These are phyloP conservation scores for Pseudococcus viburni DNA, from an alignment of 2,888 invertebrate genomes.

Conservation along the genomic window DNA sequence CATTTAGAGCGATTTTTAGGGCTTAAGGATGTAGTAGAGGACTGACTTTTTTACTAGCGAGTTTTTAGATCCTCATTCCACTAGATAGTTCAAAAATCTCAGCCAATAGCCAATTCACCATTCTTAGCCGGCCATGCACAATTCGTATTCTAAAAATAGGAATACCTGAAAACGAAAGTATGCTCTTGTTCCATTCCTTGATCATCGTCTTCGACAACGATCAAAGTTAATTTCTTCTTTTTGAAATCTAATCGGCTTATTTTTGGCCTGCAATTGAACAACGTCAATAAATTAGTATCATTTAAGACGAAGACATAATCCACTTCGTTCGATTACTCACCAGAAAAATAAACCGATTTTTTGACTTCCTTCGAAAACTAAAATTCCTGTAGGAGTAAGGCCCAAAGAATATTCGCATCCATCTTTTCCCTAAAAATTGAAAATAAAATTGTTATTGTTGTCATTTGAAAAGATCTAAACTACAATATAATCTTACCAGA, in stretches of 20 bases:
- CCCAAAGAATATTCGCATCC: slow-evolving; percentile 96
- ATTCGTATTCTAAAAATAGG: neutral
- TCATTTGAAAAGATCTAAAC: neutral
- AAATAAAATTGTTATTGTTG: neutral
- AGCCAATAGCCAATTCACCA: no score
- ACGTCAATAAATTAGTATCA: neutral
- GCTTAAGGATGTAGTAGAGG: no score
- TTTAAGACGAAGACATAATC: no score
- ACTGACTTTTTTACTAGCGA: no score
- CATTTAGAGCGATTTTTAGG: no score
- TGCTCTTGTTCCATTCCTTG: slow-evolving; percentile 97
- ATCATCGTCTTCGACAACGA: slow-evolving; percentile 99
- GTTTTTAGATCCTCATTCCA: no score
- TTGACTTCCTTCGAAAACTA: slow-evolving; percentile 96
- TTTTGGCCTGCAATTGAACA: slow-evolving; percentile 80
- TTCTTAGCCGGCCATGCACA: no score
- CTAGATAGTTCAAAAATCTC: no score
- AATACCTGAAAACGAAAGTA: slow-evolving; percentile 93
- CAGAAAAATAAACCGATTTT: slow-evolving; percentile 99
- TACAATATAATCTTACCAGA: slow-evolving; percentile 74
- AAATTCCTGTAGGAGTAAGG: slow-evolving; percentile 96
- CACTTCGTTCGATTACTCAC: slow-evolving; percentile 70
- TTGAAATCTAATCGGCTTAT: slow-evolving; percentile 98
- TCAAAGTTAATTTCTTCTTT: slow-evolving; percentile 95
- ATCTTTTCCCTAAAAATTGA: slow-evolving; percentile 82